Evolutionary conservation across 2,797 vertebrate genomes (phyloP).

Genomic region (Miichthys miiuy): DNA sequence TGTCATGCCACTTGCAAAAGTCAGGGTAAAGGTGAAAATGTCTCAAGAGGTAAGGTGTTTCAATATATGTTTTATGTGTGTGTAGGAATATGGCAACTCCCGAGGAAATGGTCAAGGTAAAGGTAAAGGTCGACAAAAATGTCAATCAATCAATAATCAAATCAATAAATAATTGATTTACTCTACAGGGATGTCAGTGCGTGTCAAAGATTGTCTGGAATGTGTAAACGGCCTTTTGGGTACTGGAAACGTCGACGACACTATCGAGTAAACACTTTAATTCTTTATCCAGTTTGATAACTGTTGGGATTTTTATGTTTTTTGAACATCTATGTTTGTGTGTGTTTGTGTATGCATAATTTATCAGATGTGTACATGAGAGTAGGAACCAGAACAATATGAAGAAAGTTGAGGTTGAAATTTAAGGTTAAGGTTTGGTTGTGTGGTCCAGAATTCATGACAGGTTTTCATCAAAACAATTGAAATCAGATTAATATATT

Average conservation of each 20-base stretch:
- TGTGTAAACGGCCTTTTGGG: rapidly evolving
- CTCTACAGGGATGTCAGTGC: neutral
- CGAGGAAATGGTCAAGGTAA: too few species aligned
- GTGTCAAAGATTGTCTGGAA: neutral
- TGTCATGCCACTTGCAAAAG: too few species aligned
- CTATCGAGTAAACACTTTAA: conserved; percentile 20
- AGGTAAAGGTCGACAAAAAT: too few species aligned
- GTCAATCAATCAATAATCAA: too few species aligned
- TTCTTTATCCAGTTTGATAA: neutral
- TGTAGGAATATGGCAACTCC: too few species aligned
- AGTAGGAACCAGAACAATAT: neutral
- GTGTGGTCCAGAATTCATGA: neutral
- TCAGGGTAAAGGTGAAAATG: too few species aligned
- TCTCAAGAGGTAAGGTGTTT: too few species aligned
- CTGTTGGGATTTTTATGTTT: neutral
- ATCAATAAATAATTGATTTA: neutral
- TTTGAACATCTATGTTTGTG: neutral
- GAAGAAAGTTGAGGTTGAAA: neutral
- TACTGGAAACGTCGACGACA: rapidly evolving
- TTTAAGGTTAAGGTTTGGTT: neutral
- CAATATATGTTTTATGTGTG: too few species aligned
- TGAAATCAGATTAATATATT: neutral
- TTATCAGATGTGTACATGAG: neutral
- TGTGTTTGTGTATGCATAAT: neutral
- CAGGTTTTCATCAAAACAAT: neutral